Evolutionary conservation across 1,140 invertebrate species (phyloP).

Genomic region (Eumaeus atala): DNA sequence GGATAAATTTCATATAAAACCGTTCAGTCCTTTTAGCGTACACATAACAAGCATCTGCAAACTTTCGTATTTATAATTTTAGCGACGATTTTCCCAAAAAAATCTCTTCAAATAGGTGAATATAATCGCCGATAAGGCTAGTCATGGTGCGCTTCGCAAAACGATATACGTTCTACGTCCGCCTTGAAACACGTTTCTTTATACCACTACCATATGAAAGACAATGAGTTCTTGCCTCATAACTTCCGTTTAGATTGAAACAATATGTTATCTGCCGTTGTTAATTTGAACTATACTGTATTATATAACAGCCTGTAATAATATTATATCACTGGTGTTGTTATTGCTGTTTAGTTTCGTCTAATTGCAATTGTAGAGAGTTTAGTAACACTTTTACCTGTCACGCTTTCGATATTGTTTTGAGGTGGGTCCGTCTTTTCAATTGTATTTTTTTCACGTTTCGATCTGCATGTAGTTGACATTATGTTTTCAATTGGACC

Average conservation of each 20-base stretch:
- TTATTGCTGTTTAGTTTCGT: constrained; percentile 20
- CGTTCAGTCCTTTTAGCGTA: no score
- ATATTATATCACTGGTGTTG: constrained; percentile 14
- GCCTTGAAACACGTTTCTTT: not conserved
- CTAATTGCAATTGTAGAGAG: constrained; percentile 10
- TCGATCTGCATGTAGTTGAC: constrained; percentile 6
- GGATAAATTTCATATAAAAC: no score
- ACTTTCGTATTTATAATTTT: no score
- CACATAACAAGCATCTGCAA: no score
- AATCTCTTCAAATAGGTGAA: no score
- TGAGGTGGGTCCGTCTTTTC: not conserved
- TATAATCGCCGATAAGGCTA: no score
- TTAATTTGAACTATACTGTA: not conserved
- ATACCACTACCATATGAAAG: not conserved
- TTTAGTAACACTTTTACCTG: constrained; percentile 53
- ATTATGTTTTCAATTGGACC: constrained; percentile 8
- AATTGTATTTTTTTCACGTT: not conserved
- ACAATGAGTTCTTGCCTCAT: not conserved
- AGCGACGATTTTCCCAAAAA: no score
- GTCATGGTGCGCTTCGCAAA: no score
- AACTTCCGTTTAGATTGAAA: constrained; percentile 5
- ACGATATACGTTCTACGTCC: not conserved
- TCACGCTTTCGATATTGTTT: constrained; percentile 42
- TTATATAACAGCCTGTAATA: constrained; percentile 1
- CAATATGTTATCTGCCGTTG: constrained; percentile 9